Base-by-base conservation (phyloP, 2,888 invertebrate species). In the Myopa tessellatipennis region DNA sequence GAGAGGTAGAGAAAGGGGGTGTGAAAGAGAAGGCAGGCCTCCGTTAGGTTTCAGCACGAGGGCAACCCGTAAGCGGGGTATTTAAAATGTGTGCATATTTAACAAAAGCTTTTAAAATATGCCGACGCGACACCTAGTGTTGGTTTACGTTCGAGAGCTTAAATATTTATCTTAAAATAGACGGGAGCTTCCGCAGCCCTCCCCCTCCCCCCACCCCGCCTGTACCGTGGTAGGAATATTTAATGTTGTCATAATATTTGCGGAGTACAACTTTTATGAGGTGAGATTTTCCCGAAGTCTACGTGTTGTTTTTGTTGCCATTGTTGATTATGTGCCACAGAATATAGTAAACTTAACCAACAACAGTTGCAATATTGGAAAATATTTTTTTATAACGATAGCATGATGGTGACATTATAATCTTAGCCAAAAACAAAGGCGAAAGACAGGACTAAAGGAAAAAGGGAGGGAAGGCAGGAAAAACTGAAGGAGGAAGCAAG, bases 41-140 rank as follows among this genome's bases (percentile, higher is more conserved):
- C n/a, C 58, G 55, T 34, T 40, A 18, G 16, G 45, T 3, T 45
- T 45, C 45, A 8, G 10, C 6, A 45, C 7, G 18, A 10, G 34
- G 40, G 40, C 6, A 18, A 45, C 16, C 18, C 26, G 75, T 26
- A 34, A 55, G 74, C 45, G 40, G 26, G 60, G 74, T 68, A 58
- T 67, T 72, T 52, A 18, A 75, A 73, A 76, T 69, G 68, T 76
- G 81, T 80, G 80, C 81, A 78, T 82, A 83, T 84, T 81, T 81
- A 86, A 83, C 83, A 83, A 85, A 85, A 84, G 86, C 86, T 85
- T 86, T 86, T 85, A 85, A 86, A 85, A 85, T 85, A 86, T 85
- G 85, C 86, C 85, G 86, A 85, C 86, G 85, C 86, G 83, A 86
- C 85, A 85, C 85, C 86, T 85, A 82, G 81, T 83, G 84, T 83